phyloP scores from a whole-genome alignment of 1,140 invertebrate species.

The Microplitis demolitor region DNA sequence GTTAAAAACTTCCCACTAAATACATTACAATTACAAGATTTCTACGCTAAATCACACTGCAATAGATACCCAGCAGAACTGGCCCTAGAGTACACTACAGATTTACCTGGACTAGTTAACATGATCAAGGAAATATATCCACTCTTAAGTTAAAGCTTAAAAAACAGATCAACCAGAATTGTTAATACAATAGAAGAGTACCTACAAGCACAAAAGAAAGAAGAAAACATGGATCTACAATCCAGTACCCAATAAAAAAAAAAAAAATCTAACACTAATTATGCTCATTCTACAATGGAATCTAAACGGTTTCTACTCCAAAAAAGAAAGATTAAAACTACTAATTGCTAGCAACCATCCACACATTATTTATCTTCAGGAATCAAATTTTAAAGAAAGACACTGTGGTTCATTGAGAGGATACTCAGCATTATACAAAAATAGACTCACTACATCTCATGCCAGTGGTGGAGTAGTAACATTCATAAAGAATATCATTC shows the following conservation, averaged over 20 bases:
- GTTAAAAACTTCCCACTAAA: not conserved
- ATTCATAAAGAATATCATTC: conserved; percentile 34
- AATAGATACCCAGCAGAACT: not conserved
- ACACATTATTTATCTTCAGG: conserved; percentile 36
- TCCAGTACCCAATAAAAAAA: not conserved
- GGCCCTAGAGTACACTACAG: not conserved
- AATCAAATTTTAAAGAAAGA: conserved; percentile 39
- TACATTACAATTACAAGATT: not conserved
- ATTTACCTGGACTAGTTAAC: not conserved
- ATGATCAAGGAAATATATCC: conserved; percentile 5
- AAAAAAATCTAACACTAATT: not conserved
- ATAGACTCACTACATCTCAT: conserved; percentile 24
- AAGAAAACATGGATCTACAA: not conserved
- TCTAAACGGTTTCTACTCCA: not conserved
- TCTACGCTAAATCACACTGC: not conserved
- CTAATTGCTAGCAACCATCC: conserved; percentile 18
- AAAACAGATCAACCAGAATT: not conserved
- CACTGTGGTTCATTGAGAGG: conserved; percentile 27
- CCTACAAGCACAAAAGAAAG: not conserved
- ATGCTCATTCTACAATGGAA: conserved; percentile 8
- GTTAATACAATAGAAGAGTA: not conserved
- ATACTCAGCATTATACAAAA: conserved; percentile 37
- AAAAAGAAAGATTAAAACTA: not conserved
- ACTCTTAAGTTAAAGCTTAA: not conserved
- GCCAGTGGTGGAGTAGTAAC: conserved; percentile 41